A percentile compares a stretch with the other conserved stretches of the same genome.
Conservation (phyloP, 1,140 invertebrate genomes). For the Drosophila murphyi region DNA sequence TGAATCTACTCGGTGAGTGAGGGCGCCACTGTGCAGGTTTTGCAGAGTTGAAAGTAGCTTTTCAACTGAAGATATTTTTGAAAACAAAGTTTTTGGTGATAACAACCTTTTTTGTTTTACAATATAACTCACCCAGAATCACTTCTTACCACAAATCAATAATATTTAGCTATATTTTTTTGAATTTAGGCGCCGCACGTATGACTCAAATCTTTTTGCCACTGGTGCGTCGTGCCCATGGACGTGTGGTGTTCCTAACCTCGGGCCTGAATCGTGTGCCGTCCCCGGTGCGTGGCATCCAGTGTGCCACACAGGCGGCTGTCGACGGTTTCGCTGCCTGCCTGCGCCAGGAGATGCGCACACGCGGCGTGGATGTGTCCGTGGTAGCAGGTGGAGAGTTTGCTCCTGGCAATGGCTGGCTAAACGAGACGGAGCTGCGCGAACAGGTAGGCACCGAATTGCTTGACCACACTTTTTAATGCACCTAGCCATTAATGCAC, state of each 20-base stretch:
- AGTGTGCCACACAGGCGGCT: conserved; percentile 91
- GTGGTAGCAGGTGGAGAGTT: conserved; percentile 94
- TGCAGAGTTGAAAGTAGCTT: not conserved
- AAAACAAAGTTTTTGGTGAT: too few species aligned
- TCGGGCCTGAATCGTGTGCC: conserved; percentile 91
- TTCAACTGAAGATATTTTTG: not conserved
- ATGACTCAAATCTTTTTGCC: conserved; percentile 92
- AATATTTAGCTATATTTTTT: not conserved
- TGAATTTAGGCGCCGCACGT: conserved; percentile 87
- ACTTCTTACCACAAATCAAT: too few species aligned
- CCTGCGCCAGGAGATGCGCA: conserved; percentile 91
- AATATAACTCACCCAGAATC: too few species aligned
- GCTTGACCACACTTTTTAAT: conserved; percentile 2
- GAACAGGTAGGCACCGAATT: conserved; percentile 86
- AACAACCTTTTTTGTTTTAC: too few species aligned
- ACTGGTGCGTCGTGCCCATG: conserved; percentile 89
- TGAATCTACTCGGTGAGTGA: conserved; percentile 88
- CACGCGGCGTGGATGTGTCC: conserved; percentile 89
- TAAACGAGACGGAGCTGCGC: conserved; percentile 89
- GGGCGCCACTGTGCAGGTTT: conserved; percentile 20
- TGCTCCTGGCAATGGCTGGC: conserved; percentile 90
- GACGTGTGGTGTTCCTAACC: conserved; percentile 89
- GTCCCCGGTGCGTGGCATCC: conserved; percentile 91
- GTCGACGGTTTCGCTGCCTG: conserved; percentile 93
- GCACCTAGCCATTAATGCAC: conserved; percentile 25